These are phyloP conservation scores for Drosophila baimaii DNA, from an alignment of 1,140 invertebrate genomes.

Conservation along the genomic window DNA sequence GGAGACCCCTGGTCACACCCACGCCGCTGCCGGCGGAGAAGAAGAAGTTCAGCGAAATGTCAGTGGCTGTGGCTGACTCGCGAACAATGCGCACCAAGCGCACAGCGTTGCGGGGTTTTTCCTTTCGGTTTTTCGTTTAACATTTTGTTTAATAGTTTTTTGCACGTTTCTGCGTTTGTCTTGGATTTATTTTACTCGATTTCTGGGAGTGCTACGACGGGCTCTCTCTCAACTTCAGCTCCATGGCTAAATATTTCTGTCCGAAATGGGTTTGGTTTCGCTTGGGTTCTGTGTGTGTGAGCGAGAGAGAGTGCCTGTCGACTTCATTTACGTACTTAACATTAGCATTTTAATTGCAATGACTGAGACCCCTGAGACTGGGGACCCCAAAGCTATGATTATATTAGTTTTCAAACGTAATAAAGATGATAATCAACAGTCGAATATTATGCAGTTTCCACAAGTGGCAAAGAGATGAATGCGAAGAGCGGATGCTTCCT, in stretches of 20 bases:
- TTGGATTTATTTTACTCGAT: conserved; percentile 25
- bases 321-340: conserved; percentile 55
- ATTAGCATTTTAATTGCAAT: conserved; percentile 68
- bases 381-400: conserved; percentile 8
- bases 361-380: conserved; percentile 9
- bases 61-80: conserved; percentile 39
- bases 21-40: conserved; percentile 26
- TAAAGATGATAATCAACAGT: conserved; percentile 37
- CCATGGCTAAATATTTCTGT: conserved; percentile 69
- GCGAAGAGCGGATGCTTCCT: conserved; percentile 61
- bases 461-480: conserved; percentile 39
- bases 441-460: conserved; percentile 42
- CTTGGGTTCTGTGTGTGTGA: conserved; percentile 22
- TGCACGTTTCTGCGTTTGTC: conserved; percentile 27
- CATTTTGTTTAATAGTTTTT: conserved; percentile 48
- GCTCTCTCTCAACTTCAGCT: conserved; percentile 15
- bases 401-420: conserved; percentile 22
- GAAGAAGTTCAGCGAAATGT: conserved; percentile 70
- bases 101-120: conserved; percentile 28
- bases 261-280: conserved; percentile 38
- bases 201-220: conserved; percentile 60
- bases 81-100: conserved; percentile 23
- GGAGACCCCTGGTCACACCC: conserved; percentile 43
- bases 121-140: conserved; percentile 25
- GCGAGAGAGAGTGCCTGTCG: conserved; percentile 16